Percentiles rank a stretch among this genome's conserved stretches.
Conservation (phyloP, 2,113 vertebrate genomes). For the Amia ocellicauda region DNA sequence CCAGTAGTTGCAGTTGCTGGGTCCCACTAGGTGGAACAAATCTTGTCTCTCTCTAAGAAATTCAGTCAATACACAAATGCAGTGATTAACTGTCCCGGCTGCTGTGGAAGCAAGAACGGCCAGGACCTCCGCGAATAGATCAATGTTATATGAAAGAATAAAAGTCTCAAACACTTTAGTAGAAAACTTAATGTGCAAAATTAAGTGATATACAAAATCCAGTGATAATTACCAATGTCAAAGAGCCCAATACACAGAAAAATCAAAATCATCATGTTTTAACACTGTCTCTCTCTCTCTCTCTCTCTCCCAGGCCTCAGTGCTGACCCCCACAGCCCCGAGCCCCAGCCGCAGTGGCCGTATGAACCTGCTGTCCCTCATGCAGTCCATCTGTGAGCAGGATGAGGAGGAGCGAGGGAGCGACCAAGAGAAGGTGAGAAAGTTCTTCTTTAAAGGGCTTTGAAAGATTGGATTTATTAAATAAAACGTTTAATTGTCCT, state of each 20-base stretch:
- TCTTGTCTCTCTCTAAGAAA: too few relatives aligned
- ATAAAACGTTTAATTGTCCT: too few relatives aligned
- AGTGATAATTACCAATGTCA: too few relatives aligned
- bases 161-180: background rate
- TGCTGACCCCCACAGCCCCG: background rate
- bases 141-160: background rate
- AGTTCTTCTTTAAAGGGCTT: constrained; percentile 6
- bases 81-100: too few relatives aligned
- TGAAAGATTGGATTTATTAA: background rate
- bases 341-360: constrained; percentile 64
- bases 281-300: background rate
- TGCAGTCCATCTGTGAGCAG: constrained; percentile 87
- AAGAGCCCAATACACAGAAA: too few relatives aligned
- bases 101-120: too few relatives aligned
- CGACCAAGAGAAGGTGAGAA: constrained; percentile 46
- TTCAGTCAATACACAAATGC: too few relatives aligned
- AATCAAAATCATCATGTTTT: background rate
- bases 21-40: too few relatives aligned
- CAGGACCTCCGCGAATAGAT: constrained; percentile 44
- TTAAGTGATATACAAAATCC: too few relatives aligned
- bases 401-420: constrained; percentile 55
- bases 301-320: constrained; percentile 31
- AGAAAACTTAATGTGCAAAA: too few relatives aligned
- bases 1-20: too few relatives aligned
- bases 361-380: constrained; percentile 87